These are phyloP conservation scores for Halcyon senegalensis DNA, from an alignment of 2,113 vertebrate species.

Conservation along the genomic window DNA sequence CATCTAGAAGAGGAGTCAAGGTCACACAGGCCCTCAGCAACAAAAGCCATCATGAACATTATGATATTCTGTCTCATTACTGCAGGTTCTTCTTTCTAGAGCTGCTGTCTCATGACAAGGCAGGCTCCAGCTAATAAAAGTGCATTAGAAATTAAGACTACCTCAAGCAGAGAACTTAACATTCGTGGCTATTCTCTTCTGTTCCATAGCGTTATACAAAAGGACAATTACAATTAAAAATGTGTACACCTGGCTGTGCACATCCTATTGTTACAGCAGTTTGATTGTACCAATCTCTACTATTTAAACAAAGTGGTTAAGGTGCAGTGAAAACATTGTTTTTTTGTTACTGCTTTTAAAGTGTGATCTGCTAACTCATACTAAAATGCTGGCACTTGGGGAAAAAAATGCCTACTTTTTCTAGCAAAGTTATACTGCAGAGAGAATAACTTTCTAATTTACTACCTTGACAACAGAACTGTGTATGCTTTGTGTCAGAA, in stretches of 20 bases:
- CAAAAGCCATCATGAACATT: not conserved
- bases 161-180: not conserved
- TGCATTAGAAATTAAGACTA: not conserved
- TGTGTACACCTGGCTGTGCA: not conserved
- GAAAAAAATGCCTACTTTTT: not conserved
- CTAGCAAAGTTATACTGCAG: not conserved
- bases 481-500: slow-evolving; percentile 75
- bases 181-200: not conserved
- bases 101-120: not conserved
- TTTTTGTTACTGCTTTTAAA: not conserved
- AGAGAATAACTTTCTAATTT: not conserved
- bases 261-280: not conserved
- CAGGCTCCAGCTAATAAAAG: not conserved
- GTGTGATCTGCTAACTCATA: not conserved
- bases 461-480: not conserved
- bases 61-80: not conserved
- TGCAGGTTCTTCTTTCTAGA: not conserved
- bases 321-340: not conserved
- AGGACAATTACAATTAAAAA: no score
- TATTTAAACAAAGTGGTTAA: not conserved
- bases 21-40: not conserved
- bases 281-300: not conserved
- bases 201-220: not conserved
- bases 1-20: not conserved
- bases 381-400: not conserved